Evolutionary conservation across 2,888 invertebrate genomes (phyloP).

Genomic region (Andrena camellia): DNA sequence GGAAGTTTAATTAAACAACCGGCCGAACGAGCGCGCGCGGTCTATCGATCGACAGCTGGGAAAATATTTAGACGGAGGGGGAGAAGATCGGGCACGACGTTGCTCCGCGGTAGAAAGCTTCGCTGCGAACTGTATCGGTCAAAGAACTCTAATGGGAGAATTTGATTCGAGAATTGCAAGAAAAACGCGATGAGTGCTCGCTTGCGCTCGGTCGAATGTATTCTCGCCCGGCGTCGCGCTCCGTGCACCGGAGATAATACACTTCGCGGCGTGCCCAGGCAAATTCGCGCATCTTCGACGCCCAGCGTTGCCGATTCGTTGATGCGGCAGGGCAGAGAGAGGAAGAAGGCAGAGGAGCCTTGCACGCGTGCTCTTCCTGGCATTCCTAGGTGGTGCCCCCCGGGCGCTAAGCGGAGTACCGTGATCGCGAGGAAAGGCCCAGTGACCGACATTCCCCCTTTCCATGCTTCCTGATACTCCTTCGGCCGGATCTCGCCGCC

Average conservation of each 20-base stretch:
- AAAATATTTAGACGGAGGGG: not conserved
- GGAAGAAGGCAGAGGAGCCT: not conserved
- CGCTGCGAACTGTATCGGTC: not conserved
- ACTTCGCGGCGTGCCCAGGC: not conserved
- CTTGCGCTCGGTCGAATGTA: too few species aligned
- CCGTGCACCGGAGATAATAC: not conserved
- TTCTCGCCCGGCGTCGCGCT: too few species aligned
- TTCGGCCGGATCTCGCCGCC: constrained; percentile 63
- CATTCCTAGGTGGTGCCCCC: constrained; percentile 62
- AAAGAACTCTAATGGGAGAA: not conserved
- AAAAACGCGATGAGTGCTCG: not conserved
- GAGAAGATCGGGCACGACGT: not conserved
- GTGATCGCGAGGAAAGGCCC: constrained; percentile 68
- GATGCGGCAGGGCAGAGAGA: not conserved
- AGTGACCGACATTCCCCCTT: constrained; percentile 72
- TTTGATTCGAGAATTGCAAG: not conserved
- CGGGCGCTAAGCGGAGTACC: constrained; percentile 61
- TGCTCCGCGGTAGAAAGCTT: not conserved
- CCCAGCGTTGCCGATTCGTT: constrained; percentile 36
- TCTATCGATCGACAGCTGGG: constrained; percentile 5
- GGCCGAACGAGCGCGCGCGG: too few species aligned
- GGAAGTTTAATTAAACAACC: constrained; percentile 24
- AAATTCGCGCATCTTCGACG: not conserved
- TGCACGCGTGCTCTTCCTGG: constrained; percentile 40
- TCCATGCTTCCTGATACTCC: constrained; percentile 66